Percentiles rank a stretch among this genome's conserved stretches.
phyloP scores from a whole-genome alignment of 2,888 invertebrate genomes.

The Latheticus oryzae region DNA sequence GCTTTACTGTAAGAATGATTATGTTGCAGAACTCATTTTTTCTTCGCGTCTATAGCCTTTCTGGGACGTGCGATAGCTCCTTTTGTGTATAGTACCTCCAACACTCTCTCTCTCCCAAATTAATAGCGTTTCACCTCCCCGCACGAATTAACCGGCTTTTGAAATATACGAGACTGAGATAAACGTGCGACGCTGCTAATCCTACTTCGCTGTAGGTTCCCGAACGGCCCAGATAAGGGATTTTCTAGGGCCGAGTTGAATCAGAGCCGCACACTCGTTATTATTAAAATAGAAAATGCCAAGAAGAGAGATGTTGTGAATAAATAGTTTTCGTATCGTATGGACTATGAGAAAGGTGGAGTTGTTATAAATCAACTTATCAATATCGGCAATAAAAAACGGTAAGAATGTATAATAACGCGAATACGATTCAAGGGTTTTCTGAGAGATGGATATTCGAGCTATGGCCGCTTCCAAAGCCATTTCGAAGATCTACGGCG shows the following conservation, averaged over 20 bases:
- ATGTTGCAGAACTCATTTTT: too few relatives aligned
- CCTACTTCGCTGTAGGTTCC: slow-evolving; percentile 34
- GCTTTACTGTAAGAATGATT: too few relatives aligned
- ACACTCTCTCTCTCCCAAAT: slow-evolving; percentile 45
- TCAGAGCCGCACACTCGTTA: slow-evolving; percentile 17
- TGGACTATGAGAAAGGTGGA: slow-evolving; percentile 16
- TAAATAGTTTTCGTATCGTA: slow-evolving; percentile 23
- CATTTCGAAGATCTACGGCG: slow-evolving; percentile 55
- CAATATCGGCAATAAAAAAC: slow-evolving; percentile 55
- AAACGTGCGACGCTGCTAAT: slow-evolving; percentile 49
- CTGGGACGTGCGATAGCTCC: slow-evolving; percentile 49
- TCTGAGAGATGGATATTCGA: slow-evolving; percentile 52
- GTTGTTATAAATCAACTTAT: slow-evolving; percentile 50
- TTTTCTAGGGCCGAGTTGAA: slow-evolving; percentile 8
- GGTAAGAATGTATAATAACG: slow-evolving; percentile 55
- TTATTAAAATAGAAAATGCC: slow-evolving; percentile 27
- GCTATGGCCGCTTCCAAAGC: slow-evolving; percentile 50
- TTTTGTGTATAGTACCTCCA: slow-evolving; percentile 37
- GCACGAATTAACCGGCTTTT: slow-evolving; percentile 46
- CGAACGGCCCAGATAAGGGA: slow-evolving; percentile 29
- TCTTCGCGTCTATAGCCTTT: too few relatives aligned
- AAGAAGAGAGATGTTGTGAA: slow-evolving; percentile 23
- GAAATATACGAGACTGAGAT: slow-evolving; percentile 49
- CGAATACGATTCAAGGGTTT: slow-evolving; percentile 51
- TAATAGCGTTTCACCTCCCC: slow-evolving; percentile 48